Base-by-base conservation (phyloP, 1,140 invertebrate genomes). In the Pissodes strobi region DNA sequence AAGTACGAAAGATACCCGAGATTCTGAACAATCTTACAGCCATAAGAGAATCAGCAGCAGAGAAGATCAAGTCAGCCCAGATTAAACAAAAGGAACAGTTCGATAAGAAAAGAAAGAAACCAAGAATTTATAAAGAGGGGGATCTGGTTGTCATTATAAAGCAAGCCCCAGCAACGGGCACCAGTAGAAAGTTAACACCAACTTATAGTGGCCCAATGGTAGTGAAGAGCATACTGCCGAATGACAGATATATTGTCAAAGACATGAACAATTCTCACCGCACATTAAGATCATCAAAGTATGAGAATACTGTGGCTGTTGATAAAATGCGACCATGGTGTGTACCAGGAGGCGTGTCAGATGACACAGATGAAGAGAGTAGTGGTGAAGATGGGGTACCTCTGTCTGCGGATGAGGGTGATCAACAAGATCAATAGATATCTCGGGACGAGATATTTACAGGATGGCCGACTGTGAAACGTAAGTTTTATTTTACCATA, bases 351-450 rank as follows among this genome's bases (percentile, higher is more conserved):
- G 43, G 43, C 2, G 43, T 46, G 12, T 46, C 43, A 46, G 43
- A 46, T 2, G 13, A 2, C 19, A 17, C 19, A 18, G 2, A 79
- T 76, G n/a, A n/a, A n/a, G n/a, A n/a, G n/a, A n/a, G n/a, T n/a
- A n/a, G n/a, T n/a, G n/a, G n/a, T n/a, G n/a, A n/a, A n/a, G n/a
- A n/a, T n/a, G 2, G 18, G 19, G 30, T 34, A 34, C 30, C 30
- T 34, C n/a, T 34, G 30, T 34, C 30, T 34, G 6, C 30, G 30
- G 30, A 34, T 34, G 30, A 34, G 30, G 30, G 30, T 34, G 30
- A 34, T 6, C 6, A 34, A n/a, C 30, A 34, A n/a, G n/a, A 6
- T n/a, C n/a, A 34, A n/a, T 34, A 34, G 30, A 34, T 34, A 34
- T 34, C 30, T 34, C 30, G 30, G 30, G 30, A 34, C 30, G 30